These are phyloP conservation scores for silkworm (Bombyx mori) DNA, from an alignment of 1,140 invertebrate species.

Conservation along the genomic window ASM3026992v2 NC_085109.1:7490001-7490500, in stretches of 20 bases:
- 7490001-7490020: too few species aligned
- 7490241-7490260: conserved; percentile 17
- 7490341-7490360: neutral
- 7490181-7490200: conserved; percentile 58
- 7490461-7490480: too few species aligned
- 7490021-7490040: too few species aligned
- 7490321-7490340: neutral
- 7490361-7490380: neutral
- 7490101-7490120: conserved; percentile 12
- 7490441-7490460: too few species aligned
- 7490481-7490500: too few species aligned
- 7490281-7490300: conserved; percentile 46
- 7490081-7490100: conserved; percentile 3
- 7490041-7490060: too few species aligned
- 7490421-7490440: too few species aligned
- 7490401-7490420: neutral
- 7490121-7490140: conserved; percentile 33
- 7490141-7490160: conserved; percentile 39
- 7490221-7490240: conserved; percentile 47
- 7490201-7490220: conserved; percentile 58
- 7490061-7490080: too few species aligned
- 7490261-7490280: conserved; percentile 46
- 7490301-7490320: conserved; percentile 49
- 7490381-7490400: neutral
- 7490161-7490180: conserved; percentile 48